Evolutionary conservation across 2,888 invertebrate genomes (phyloP).

Genomic region (Drosophila meridiana): DNA sequence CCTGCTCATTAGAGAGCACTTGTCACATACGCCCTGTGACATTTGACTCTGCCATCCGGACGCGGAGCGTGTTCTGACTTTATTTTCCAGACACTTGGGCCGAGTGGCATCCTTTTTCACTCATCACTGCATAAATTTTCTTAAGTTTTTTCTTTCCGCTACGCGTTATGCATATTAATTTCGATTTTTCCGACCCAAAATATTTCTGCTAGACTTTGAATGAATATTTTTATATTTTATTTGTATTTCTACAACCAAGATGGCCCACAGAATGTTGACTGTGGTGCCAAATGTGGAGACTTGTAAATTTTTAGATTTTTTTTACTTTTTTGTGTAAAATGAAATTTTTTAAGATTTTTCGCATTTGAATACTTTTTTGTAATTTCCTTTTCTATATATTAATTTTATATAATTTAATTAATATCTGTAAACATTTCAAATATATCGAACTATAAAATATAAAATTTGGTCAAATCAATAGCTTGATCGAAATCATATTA

Average conservation of each 20-base stretch:
- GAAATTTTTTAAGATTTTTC: not conserved
- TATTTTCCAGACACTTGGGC: constrained; percentile 19
- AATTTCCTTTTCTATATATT: too few relatives aligned
- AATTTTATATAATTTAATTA: too few relatives aligned
- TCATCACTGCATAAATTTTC: constrained; percentile 80
- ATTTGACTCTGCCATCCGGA: constrained; percentile 44
- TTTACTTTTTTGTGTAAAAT: not conserved
- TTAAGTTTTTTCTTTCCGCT: constrained; percentile 61
- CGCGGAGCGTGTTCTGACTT: constrained; percentile 48
- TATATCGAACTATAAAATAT: too few relatives aligned
- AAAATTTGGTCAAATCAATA: too few relatives aligned
- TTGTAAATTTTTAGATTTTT: not conserved
- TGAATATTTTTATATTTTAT: constrained; percentile 1
- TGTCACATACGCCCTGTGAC: constrained; percentile 71
- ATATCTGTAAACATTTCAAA: too few relatives aligned
- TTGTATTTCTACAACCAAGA: constrained; percentile 2
- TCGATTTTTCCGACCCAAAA: constrained; percentile 28
- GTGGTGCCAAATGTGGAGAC: not conserved
- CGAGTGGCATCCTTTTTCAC: constrained; percentile 81
- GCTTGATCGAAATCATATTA: too few relatives aligned
- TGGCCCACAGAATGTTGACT: not conserved
- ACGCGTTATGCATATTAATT: constrained; percentile 83
- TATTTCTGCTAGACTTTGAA: constrained; percentile 20
- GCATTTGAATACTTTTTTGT: too few relatives aligned
- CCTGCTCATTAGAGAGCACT: constrained; percentile 72